phyloP scores from a whole-genome alignment of 2,888 invertebrate species.

The Synanthedon andrenaeformis region DNA sequence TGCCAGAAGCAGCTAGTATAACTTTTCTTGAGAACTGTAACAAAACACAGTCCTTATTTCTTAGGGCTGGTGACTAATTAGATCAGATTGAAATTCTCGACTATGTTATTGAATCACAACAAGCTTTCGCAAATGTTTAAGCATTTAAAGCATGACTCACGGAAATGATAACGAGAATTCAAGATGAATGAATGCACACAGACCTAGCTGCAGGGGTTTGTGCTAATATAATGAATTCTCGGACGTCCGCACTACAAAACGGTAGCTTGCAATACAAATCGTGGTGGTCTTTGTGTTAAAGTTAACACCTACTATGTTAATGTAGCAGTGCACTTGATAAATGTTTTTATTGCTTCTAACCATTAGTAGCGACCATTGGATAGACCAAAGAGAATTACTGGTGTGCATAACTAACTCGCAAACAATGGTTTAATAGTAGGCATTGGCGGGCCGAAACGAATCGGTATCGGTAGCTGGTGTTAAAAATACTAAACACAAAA shows the following conservation, averaged over 20 bases:
- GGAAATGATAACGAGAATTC: background rate
- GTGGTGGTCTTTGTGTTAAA: conserved; percentile 46
- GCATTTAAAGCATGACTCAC: background rate
- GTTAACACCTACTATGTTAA: conserved; percentile 41
- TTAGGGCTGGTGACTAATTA: too few species aligned
- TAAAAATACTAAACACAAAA: conserved; percentile 17
- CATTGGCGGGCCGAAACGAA: conserved; percentile 46
- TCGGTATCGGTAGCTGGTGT: conserved; percentile 24
- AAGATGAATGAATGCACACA: background rate
- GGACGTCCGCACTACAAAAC: conserved; percentile 32
- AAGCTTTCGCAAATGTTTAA: background rate
- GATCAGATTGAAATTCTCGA: too few species aligned
- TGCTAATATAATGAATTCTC: conserved; percentile 10
- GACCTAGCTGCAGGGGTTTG: background rate
- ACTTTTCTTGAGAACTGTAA: too few species aligned
- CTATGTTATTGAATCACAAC: background rate
- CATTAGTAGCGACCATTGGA: conserved; percentile 41
- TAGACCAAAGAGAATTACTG: conserved; percentile 51
- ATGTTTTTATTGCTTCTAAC: conserved; percentile 41
- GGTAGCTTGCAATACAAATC: conserved; percentile 26
- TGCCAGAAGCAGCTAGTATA: too few species aligned
- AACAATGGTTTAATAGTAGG: conserved; percentile 45
- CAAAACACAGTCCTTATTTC: too few species aligned
- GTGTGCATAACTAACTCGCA: conserved; percentile 41
- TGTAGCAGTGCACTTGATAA: conserved; percentile 30